phyloP scores from a whole-genome alignment of 2,797 vertebrate species.

The Tragopan temminckii region DNA sequence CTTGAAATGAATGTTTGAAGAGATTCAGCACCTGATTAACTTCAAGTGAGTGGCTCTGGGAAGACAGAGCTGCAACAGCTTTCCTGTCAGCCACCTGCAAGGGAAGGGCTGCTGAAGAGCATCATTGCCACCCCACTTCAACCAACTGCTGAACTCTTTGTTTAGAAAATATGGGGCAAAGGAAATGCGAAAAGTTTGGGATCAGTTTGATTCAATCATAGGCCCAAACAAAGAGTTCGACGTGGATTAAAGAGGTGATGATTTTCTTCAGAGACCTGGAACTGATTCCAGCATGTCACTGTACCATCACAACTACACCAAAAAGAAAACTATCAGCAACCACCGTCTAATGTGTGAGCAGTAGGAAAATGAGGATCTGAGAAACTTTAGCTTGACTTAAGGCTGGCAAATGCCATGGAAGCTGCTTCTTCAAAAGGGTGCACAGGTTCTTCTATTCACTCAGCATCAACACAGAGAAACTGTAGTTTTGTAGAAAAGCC shows the following conservation, averaged over 20 bases:
- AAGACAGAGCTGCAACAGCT: neutral
- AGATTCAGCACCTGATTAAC: neutral
- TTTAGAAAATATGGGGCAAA: neutral
- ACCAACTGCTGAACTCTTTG: neutral
- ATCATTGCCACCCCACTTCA: fast-evolving
- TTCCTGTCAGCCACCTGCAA: neutral
- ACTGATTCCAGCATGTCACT: neutral
- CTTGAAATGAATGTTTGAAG: neutral
- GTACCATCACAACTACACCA: neutral
- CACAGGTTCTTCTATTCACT: neutral
- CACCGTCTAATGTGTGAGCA: neutral
- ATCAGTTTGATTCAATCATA: neutral
- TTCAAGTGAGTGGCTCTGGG: neutral
- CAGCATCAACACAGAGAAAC: neutral
- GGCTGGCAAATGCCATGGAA: neutral
- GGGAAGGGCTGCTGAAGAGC: neutral
- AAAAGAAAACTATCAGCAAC: neutral
- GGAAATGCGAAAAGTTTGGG: neutral
- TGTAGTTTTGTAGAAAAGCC: neutral
- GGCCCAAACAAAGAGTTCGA: neutral
- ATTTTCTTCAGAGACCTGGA: neutral
- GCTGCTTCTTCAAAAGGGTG: neutral
- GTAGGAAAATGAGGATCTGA: neutral
- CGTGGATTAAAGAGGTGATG: neutral
- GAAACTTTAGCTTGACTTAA: neutral